Base-by-base conservation (phyloP, 2,888 invertebrate genomes). In the Steinernema scapterisci region DNA sequence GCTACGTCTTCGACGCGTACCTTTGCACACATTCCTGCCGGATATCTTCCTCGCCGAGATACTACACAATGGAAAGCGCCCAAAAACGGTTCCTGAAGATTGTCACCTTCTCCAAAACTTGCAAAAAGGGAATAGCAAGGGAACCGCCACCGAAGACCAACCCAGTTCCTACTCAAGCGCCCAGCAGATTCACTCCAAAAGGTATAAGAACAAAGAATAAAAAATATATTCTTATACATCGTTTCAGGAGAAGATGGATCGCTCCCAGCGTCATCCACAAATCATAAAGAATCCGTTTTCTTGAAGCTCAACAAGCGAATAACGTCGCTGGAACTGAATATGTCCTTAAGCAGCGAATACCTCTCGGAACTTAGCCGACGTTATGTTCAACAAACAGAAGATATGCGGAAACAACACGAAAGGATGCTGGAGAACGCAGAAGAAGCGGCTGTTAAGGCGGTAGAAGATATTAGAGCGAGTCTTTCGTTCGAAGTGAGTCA, bases 281-380 rank as follows among this genome's bases (percentile, higher is more conserved):
- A 72, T 27, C 77, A 78, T 77, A 84, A 83, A 48, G 96, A 97
- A 89, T 95, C 95, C 9, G 94, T 97, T n/a, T 95, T 99, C 88
- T 91, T 97, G 87, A 91, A 97, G 81, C 91, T 99, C 76, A 95
- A 94, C 76, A 99, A 97, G 89, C 92, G 96, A 87, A 95, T 99
- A 75, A 78, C 84, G 9, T 79, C 93, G 72, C 91, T 99, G 82
- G 99, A 99, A 89, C 91, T 94, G 82, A 99, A 99, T 89, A 94
- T 99, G 92, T 95, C 96, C 16, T 91, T 99, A 51, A 96, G 95
- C 81, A 93, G 94, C 77, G 95, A 96, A 88, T 99, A 97, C 88
- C 90, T 99, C 81, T 97, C 97, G 88, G 97, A 97, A 88, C 90
- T 99, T 81, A 96, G 96, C 89, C 92, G 82, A 48, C 82, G 83